Evolutionary conservation across 2,888 invertebrate genomes (phyloP).

Genomic region (Iselma pallidipennis): DNA sequence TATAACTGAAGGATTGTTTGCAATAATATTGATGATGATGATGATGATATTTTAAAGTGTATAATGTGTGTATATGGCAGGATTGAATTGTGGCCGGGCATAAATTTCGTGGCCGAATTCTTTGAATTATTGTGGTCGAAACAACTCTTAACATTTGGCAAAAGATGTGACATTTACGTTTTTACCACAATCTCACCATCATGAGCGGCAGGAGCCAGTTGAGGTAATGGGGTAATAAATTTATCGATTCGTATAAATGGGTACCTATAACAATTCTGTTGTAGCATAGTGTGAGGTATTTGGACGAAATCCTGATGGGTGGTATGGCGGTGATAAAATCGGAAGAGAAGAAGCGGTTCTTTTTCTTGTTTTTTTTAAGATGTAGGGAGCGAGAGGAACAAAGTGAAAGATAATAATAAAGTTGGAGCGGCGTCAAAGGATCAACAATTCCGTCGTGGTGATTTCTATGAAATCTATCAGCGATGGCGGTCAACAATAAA

Average conservation of each 20-base stretch:
- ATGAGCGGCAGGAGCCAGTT: no score
- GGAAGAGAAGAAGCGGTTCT: constrained; percentile 8
- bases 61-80: constrained; percentile 4
- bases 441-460: not conserved
- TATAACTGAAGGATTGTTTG: not conserved
- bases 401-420: not conserved
- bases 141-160: constrained; percentile 12
- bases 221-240: not conserved
- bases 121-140: constrained; percentile 23
- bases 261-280: not conserved
- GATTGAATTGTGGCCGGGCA: not conserved
- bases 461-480: constrained; percentile 18
- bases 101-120: constrained; percentile 20
- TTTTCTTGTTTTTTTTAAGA: no score
- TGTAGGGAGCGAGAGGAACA: no score
- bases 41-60: constrained; percentile 2
- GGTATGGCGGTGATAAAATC: constrained; percentile 18
- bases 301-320: constrained; percentile 7
- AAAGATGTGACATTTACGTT: constrained; percentile 11
- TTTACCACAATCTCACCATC: not conserved
- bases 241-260: not conserved
- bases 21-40: not conserved
- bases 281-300: not conserved
- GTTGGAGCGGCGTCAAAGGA: constrained; percentile 3
- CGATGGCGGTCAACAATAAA: constrained; percentile 21